phyloP scores from a whole-genome alignment of 1,140 invertebrate genomes.

The Drosophila pseudoobscura region DNA sequence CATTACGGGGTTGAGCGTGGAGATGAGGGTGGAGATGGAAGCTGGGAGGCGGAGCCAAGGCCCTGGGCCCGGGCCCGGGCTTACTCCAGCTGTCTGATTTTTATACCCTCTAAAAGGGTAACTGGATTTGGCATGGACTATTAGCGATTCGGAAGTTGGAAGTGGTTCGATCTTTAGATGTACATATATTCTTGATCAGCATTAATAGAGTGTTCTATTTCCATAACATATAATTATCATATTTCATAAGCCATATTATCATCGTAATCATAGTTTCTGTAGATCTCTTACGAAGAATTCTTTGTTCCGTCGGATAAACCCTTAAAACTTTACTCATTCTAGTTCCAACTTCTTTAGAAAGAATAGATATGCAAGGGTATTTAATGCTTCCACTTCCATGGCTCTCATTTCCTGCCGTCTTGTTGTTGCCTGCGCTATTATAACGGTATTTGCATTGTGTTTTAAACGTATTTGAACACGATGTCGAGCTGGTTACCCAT shows the following conservation, averaged over 20 bases:
- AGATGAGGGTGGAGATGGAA: slow-evolving; percentile 13
- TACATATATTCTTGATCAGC: no score
- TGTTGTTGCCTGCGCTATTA: slow-evolving; percentile 68
- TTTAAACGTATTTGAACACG: slow-evolving; percentile 77
- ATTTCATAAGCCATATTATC: no score
- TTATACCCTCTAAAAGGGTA: slow-evolving; percentile 14
- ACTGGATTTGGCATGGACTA: not conserved
- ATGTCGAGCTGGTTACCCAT: slow-evolving; percentile 39
- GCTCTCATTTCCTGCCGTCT: slow-evolving; percentile 3
- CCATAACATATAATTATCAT: no score
- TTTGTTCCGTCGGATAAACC: no score
- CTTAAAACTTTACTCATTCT: no score
- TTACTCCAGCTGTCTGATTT: slow-evolving; percentile 66
- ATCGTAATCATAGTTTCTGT: no score
- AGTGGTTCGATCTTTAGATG: no score
- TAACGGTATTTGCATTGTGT: slow-evolving; percentile 82
- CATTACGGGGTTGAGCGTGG: slow-evolving; percentile 31
- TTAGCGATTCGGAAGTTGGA: not conserved
- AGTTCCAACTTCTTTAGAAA: no score
- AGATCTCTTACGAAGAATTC: no score
- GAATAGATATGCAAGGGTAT: no score
- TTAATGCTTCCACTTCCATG: no score
- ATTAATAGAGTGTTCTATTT: no score
- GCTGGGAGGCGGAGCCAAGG: slow-evolving; percentile 46
- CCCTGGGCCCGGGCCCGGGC: slow-evolving; percentile 44